These are phyloP conservation scores for Bemisia tabaci DNA, from an alignment of 1,140 invertebrate genomes.

Conservation along the genomic window DNA sequence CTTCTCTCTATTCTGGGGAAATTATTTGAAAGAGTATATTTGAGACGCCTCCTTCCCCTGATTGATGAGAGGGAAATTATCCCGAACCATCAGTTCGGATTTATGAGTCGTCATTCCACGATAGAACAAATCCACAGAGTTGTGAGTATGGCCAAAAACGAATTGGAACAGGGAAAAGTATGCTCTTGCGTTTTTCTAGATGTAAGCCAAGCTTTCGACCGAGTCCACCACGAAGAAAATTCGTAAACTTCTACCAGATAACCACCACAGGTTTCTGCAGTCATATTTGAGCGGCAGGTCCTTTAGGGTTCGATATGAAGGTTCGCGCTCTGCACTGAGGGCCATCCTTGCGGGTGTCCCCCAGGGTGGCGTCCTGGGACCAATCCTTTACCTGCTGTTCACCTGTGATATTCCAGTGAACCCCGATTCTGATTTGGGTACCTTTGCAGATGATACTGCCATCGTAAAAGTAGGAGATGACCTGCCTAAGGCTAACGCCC, in stretches of 20 bases:
- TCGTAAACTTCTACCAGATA: not conserved
- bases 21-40: constrained; percentile 23
- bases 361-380: constrained; percentile 8
- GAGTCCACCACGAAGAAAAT: constrained; percentile 25
- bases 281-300: constrained; percentile 9
- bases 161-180: constrained; percentile 12
- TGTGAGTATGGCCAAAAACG: not conserved
- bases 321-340: not conserved
- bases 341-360: constrained; percentile 7
- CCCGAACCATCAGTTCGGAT: constrained; percentile 11
- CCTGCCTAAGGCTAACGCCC: too few species aligned
- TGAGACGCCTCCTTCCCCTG: constrained; percentile 17
- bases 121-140: constrained; percentile 11
- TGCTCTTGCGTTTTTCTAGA: constrained; percentile 26
- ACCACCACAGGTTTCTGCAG: constrained; percentile 2
- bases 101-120: not conserved
- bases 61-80: constrained; percentile 6
- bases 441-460: constrained; percentile 13
- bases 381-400: constrained; percentile 13
- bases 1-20: constrained; percentile 26
- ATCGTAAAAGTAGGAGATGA: too few species aligned
- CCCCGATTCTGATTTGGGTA: not conserved
- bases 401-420: constrained; percentile 9
- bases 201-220: constrained; percentile 27
- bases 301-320: constrained; percentile 7